Evolutionary conservation across 2,113 vertebrate genomes (phyloP), one percentile per base, ranked within the genome.

Genomic region (Callipepla californica): DNA sequence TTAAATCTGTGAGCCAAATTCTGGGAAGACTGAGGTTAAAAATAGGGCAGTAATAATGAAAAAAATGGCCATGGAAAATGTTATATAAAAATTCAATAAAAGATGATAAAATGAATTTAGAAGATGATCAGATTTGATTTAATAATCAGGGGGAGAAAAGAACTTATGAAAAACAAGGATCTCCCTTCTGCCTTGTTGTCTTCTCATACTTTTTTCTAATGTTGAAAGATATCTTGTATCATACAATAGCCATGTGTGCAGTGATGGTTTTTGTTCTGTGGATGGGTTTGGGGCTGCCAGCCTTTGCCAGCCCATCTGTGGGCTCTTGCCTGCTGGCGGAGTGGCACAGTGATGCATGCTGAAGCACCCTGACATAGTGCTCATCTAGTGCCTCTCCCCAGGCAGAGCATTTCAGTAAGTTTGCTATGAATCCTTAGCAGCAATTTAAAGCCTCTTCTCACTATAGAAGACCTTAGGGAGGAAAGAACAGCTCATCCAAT

Each of bases 21-120:
- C 91, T 92, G 91, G 61, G 87, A 92, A 96, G 77, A 44, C 44
- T 89, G 84, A 94, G 87, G 90, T 94, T 94, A 93, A 94, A 96
- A 94, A 75, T 69, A 95, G 73, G 90, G 51, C 85, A 94, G 76
- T 36, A 84, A 21, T 90, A 90, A 94, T 75, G 80, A 96, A 92
- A 92, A 87, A 87, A 83, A 20, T 25, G 51, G 11, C 36, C 25
- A 65, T 61, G 68, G 87, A 89, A 95, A 89, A 78, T 15, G 2
- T 80, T 91, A 91, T 28, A 80, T 75, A 88, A 94, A 90, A 91
- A 88, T 67, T 89, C 47, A 61, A 55, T 92, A 40, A 65, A 63
- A 93, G 61, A 77, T 48, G 23, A 74, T 85, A 57, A 92, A 92
- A 83, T 55, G 4, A 83, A 61, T 91, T 89, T 80, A 92, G 73